Evolutionary conservation across 53 echinoderm and acorn worm genomes (phyloP), one percentile per base, ranked within the genome.

Genomic region (Temnopleurus reevesii): DNA sequence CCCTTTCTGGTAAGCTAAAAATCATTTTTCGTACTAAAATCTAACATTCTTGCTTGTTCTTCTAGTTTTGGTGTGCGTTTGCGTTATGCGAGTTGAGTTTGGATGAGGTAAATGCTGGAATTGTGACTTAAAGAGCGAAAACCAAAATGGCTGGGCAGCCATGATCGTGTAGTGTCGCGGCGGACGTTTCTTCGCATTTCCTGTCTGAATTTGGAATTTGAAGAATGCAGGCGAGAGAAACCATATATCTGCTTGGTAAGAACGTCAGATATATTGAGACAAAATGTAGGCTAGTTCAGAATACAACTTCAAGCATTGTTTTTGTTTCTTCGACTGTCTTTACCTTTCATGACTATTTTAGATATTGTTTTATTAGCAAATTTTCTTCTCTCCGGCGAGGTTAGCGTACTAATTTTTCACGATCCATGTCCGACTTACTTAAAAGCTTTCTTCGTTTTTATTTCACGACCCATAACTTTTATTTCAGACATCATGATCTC

Each of bases 271-370:
- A 49, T 31, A 47, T 71, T 47, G 3, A 86, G 23, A 51, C 65
- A 65, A 87, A 87, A 71, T 87, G 26, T 87, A 65, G 88, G 88
- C 76, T 66, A 87, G 65, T 64, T 87, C 76, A 87, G 71, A 87
- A 87, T 35, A 25, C 5, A 51, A 29, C 35, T 65, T 46, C 53
- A 19, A 83, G 28, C 83, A 36, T 1, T 55, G 23, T 83, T 56
- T 35, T 83, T 83, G 31, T 83, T 31, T 8, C 2, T 13, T 55
- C 55, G 28, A 18, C 19, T 49, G 0, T 51, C 15, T 51, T 51
- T 51, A 15, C 53, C 53, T n/a, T 29, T 79, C 4, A 47, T 46
- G n/a, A n/a, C n/a, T n/a, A 47, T 47, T 71, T 71, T 49, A 28
- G 45, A 46, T 5, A 79, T 79, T 79, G 44, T 47, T 29, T 49